Base-by-base conservation (phyloP, 2,797 vertebrate species). In the Parauchenoglanis ngamensis region DNA sequence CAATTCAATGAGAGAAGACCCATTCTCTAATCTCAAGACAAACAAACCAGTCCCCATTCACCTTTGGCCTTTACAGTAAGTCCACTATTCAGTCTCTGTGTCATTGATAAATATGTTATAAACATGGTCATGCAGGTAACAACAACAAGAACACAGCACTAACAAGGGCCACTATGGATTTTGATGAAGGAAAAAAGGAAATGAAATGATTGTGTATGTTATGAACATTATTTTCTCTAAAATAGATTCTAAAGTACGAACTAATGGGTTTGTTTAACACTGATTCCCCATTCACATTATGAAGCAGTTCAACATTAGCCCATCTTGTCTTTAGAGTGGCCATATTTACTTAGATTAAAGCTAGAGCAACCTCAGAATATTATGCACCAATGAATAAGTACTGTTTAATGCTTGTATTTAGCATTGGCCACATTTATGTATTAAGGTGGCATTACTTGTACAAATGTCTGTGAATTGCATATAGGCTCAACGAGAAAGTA, bases 21-120 rank as follows among this genome's bases (percentile, higher is more conserved):
- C 15, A 52, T 31, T 86, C 35, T 72, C 65, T 73, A 81, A 80
- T 61, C 56, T 40, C 78, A 61, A 40, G 56, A 80, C 56, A 61
- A 61, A 80, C 31, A 80, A 44, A 59, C 31, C 56, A 59, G 56
- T 23, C 35, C 35, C 12, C 11, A 44, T 61, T 80, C 56, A 79
- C 19, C 21, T 80, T 80, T 59, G 78, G 19, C 78, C n/a, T 61
- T 80, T 80, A 23, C 28, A 12, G 76, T 35, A 61, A 25, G 44
- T 44, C 56, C 10, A 44, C 78, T 61, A 80, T 61, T 44, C 57
- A 61, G 40, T 61, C 4, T 80, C 31, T 7, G 56, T 80, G 21
- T 65, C 79, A 63, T 15, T 65, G 23, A 28, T 81, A 65, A 49
- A 65, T 81, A 81, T 65, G n/a, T 65, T 65, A 65, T 46, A 17